Evolutionary conservation across 2,888 invertebrate species (phyloP), one percentile per base, ranked within the genome.

Genomic region (Drosophila pseudotalamancana): DNA sequence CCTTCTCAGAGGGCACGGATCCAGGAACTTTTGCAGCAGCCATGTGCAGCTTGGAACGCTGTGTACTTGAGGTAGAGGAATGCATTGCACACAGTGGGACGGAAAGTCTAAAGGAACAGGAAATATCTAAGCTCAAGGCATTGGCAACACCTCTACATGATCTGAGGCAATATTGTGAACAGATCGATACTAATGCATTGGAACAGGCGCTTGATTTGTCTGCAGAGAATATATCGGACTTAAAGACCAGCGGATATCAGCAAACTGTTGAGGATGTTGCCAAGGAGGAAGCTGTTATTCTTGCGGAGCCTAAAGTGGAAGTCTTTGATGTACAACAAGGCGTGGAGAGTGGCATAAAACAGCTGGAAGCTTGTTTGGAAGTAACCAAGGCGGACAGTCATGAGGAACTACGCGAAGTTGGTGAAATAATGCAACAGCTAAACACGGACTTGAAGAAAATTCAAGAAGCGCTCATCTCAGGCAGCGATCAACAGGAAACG

Each of bases 141-240:
- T 57, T 89, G 61, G 88, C 88, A 25, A 75, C 77, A 4, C 90
- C 90, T 0, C 65, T 91, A 0, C 84, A 80, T 11, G 91, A 91
- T 12, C 69, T 91, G 0, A 75, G 87, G 3, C 73, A 90, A 42
- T 85, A 89, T 45, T 88, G 91, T 32, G 90, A 90, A 19, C 85
- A 85, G 27, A 71, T 89, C 0, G 85, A 91, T 46, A 46, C 70
- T 0, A 83, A 90, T 31, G 66, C 77, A 0, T 37, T 94, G 31
- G 94, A 94, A 83, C 91, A 89, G 6, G 83, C 90, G 4, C 92
- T 92, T 27, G 93, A 94, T 35, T 90, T 94, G 79, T 93, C 94
- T 4, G 93, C 93, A 6, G 91, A 93, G 49, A 93, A 94, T 74
- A 90, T 94, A 67, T 93, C 94, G 0, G 93, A 92, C 3, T 91